Evolutionary conservation across 2,797 vertebrate species (phyloP), one percentile per base, ranked within the genome.

Genomic region (Phalanger gymnotis): DNA sequence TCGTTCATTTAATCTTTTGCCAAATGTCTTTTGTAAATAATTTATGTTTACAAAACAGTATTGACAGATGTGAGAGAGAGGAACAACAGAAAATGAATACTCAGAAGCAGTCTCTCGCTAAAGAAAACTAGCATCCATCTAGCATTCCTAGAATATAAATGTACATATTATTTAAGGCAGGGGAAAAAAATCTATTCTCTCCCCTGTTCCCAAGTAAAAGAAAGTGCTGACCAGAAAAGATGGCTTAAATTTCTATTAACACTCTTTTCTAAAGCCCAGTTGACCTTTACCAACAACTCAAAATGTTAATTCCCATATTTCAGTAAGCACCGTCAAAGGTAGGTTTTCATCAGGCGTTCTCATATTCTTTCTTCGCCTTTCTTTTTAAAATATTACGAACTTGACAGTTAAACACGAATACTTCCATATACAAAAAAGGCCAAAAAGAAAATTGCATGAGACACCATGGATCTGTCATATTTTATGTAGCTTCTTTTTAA

Each of bases 111-210:
- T 57, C 56, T 92, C 55, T 91, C 89, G 40, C 53, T n/a, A 90
- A 92, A 87, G 81, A 25, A 87, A 73, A 87, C 51, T 87, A 87
- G 25, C 40, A 25, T 90, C 30, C 30, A 92, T 51, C 66, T 53
- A 90, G 40, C n/a, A 91, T 95, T 91, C 57, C 40, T 91, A 40
- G 89, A 66, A 93, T 92, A 90, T 94, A 94, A 90, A n/a, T 57
- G 19, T 12, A 56, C 14, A 91, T 47, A 93, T 55, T 91, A 89
- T 54, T 96, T 91, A 52, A 90, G 4, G 16, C 47, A 10, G 6
- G 0, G 91, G 58, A 13, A 57, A 66, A 56, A 61, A 40, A 90
- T 61, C 11, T 47, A 47, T 87, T 87, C 40, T 87, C 73, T 81
- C 10, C 16, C 40, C 10, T 51, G 9, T 51, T 87, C 25, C 40